phyloP scores from a whole-genome alignment of 2,888 invertebrate genomes.

The Arctia plantaginis region DNA sequence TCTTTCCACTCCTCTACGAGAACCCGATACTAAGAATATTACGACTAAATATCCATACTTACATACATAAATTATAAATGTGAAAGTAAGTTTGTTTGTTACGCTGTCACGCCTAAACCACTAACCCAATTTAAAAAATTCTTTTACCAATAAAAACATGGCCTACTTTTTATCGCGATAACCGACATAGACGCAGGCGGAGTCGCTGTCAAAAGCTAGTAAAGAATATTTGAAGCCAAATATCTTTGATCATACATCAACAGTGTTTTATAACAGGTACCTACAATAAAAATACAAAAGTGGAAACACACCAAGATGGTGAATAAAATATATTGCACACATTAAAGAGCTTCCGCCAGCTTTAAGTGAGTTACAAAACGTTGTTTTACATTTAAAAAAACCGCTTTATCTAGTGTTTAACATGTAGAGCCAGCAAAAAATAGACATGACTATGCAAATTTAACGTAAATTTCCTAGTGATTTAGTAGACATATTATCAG shows the following conservation, averaged over 20 bases:
- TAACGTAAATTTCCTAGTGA: conserved; percentile 10
- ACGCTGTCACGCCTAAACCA: no score
- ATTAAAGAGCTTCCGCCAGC: not conserved
- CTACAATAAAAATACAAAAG: not conserved
- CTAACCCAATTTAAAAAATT: no score
- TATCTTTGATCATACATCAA: not conserved
- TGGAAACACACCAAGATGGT: not conserved
- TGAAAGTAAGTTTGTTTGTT: no score
- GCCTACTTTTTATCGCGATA: no score
- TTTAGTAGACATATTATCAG: conserved; percentile 6
- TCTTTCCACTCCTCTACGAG: no score
- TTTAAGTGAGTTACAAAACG: conserved; percentile 12
- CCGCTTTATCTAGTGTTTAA: conserved; percentile 14
- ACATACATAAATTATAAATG: no score
- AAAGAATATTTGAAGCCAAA: not conserved
- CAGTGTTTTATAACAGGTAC: not conserved
- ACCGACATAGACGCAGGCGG: no score
- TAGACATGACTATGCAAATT: conserved; percentile 9
- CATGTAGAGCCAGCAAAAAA: conserved; percentile 6
- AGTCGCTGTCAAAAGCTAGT: no score
- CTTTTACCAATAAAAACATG: no score
- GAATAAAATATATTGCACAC: not conserved
- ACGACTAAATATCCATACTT: no score
- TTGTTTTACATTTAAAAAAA: not conserved
- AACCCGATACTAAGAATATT: no score